Evolutionary conservation across 1,140 invertebrate species (phyloP), one percentile per base, ranked within the genome.

Genomic region (Samia ricini): DNA sequence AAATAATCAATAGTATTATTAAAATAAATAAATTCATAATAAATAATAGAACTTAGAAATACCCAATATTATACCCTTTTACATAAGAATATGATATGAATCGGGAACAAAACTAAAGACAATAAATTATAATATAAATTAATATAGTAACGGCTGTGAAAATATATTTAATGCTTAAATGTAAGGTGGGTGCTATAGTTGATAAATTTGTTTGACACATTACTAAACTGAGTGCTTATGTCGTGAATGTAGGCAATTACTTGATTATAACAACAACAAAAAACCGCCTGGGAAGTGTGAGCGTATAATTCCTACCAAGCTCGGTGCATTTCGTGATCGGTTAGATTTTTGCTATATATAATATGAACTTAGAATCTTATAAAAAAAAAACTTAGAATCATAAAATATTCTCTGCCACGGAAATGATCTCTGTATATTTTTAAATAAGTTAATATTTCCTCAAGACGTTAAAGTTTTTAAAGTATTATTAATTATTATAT

Each of bases 281-380:
- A 71, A 70, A 68, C 73, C 65, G 83, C 86, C 85, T 88, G 86
- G 86, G 82, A 89, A 88, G 85, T 89, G 86, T 88, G 86, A 88
- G 83, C 84, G 82, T 88, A 89, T 59, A 59, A 82, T 76, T 76
- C 77, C 85, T 89, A 88, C 83, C 77, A 88, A 89, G 86, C 86
- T 80, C 76, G 82, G 86, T 89, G 86, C 85, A 77, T 75, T 66
- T 79, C 68, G 79, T 85, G 80, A 76, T 24, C 48, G 69, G n/a
- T 83, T 79, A 77, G 76, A 81, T 77, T 75, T 84, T 77, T 74
- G 73, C 72, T 81, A 86, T 77, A 75, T n/a, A n/a, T n/a, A n/a
- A n/a, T n/a, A n/a, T n/a, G n/a, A n/a, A n/a, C n/a, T n/a, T n/a
- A n/a, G n/a, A n/a, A n/a, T n/a, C n/a, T n/a, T n/a, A n/a, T n/a